phyloP scores from a whole-genome alignment of 1,140 invertebrate species.

The Drosophila leontia region DNA sequence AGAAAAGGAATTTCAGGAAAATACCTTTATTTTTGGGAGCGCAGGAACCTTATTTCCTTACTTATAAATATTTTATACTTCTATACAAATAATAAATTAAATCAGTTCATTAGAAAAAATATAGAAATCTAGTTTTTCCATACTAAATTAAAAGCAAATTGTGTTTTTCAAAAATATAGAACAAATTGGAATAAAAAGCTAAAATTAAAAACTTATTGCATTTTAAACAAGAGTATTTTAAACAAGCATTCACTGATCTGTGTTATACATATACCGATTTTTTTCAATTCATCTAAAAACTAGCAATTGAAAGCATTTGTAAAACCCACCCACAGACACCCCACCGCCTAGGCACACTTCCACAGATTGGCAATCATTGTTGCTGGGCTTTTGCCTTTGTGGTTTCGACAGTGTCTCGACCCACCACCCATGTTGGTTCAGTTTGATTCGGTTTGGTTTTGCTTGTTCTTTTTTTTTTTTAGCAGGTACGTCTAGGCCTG shows the following conservation, averaged over 20 bases:
- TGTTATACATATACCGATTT: slow-evolving; percentile 5
- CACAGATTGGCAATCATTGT: slow-evolving; percentile 55
- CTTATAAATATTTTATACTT: not conserved
- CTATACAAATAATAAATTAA: too few relatives aligned
- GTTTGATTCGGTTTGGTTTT: slow-evolving; percentile 29
- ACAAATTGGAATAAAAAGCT: not conserved
- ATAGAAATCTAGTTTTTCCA: too few relatives aligned
- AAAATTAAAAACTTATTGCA: not conserved
- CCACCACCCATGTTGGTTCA: slow-evolving; percentile 23
- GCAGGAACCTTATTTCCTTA: not conserved
- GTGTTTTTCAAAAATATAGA: not conserved
- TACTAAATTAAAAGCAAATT: too few relatives aligned
- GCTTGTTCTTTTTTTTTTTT: slow-evolving; percentile 32
- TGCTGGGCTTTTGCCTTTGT: slow-evolving; percentile 49
- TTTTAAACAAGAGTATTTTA: slow-evolving; percentile 1
- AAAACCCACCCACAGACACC: slow-evolving; percentile 35
- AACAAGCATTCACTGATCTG: not conserved
- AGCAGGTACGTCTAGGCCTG: slow-evolving; percentile 32
- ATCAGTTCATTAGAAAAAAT: too few relatives aligned
- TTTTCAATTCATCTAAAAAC: slow-evolving; percentile 38
- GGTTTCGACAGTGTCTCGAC: slow-evolving; percentile 36
- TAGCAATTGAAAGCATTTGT: slow-evolving; percentile 69
- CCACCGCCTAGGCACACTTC: slow-evolving; percentile 44
- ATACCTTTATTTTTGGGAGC: not conserved
- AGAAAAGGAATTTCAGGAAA: not conserved